Percentiles rank a stretch among this genome's conserved stretches.
These are phyloP conservation scores for Scelioninae gen. 1 DNA, from an alignment of 2,888 invertebrate genomes.

Conservation along the genomic window DNA sequence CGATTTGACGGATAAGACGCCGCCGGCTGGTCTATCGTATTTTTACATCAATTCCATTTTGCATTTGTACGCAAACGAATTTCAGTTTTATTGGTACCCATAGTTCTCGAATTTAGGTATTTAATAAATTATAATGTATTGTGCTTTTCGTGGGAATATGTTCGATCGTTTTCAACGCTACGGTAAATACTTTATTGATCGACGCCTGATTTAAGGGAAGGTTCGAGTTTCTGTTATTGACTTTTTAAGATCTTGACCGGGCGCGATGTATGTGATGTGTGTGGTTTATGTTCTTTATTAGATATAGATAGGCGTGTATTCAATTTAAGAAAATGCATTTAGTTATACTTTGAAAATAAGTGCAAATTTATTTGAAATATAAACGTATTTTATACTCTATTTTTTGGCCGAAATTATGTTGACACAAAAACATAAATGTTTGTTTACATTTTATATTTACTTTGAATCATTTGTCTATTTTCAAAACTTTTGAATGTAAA, in stretches of 20 bases:
- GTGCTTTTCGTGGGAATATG: conserved; percentile 48
- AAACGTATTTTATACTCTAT: no score
- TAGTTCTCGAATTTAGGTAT: conserved; percentile 10
- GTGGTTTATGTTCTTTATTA: not conserved
- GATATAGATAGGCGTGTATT: not conserved
- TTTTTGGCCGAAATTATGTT: no score
- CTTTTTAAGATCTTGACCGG: conserved; percentile 17
- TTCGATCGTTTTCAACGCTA: conserved; percentile 7
- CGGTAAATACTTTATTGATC: conserved; percentile 47
- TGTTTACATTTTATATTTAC: no score
- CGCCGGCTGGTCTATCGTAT: conserved; percentile 43
- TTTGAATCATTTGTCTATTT: not conserved
- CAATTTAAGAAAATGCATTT: not conserved
- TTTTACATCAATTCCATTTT: conserved; percentile 40
- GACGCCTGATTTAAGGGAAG: conserved; percentile 31
- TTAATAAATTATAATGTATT: conserved; percentile 33
- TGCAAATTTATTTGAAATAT: no score
- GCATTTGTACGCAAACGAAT: conserved; percentile 41
- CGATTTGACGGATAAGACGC: conserved; percentile 62
- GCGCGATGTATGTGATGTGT: not conserved
- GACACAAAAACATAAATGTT: no score
- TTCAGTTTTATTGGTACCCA: conserved; percentile 41
- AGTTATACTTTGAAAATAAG: no score
- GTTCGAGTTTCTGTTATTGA: conserved; percentile 13
- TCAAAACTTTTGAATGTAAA: no score